phyloP scores from a whole-genome alignment of 2,888 invertebrate species.

The Dermolepida albohirtum region DNA sequence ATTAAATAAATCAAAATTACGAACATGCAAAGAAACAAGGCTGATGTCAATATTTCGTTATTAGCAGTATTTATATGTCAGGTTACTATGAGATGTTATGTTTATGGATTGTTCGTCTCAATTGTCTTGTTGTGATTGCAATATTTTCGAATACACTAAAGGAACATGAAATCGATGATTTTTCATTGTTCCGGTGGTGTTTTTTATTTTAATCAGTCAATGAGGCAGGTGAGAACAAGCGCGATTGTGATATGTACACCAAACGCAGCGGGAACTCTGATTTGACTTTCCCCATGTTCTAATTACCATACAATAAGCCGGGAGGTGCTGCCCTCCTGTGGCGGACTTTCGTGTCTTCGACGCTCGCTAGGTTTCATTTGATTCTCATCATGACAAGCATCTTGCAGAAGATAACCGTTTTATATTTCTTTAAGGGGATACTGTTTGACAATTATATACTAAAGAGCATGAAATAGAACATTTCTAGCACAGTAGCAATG shows the following conservation, averaged over 20 bases:
- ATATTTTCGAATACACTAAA: conserved; percentile 32
- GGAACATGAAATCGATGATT: conserved; percentile 27
- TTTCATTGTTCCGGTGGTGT: conserved; percentile 38
- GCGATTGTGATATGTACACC: conserved; percentile 42
- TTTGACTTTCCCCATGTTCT: conserved; percentile 58
- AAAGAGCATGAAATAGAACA: background rate
- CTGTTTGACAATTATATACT: conserved; percentile 1
- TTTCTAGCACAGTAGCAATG: background rate
- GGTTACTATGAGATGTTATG: conserved; percentile 8
- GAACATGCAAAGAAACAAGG: no score
- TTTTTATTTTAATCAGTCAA: conserved; percentile 51
- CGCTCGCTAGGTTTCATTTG: conserved; percentile 37
- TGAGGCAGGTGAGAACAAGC: conserved; percentile 55
- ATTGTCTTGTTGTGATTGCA: conserved; percentile 19
- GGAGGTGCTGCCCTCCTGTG: conserved; percentile 60
- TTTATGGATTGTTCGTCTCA: conserved; percentile 7
- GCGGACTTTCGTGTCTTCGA: conserved; percentile 54
- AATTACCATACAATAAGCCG: conserved; percentile 62
- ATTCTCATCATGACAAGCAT: conserved; percentile 44
- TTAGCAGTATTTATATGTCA: conserved; percentile 2
- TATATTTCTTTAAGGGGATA: conserved; percentile 26
- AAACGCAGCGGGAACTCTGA: conserved; percentile 51
- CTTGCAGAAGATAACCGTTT: conserved; percentile 39
- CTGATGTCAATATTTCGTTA: no score
- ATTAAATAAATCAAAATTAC: no score